Evolutionary conservation across 1,140 invertebrate genomes (phyloP).

Genomic region (Drosophila teissieri): DNA sequence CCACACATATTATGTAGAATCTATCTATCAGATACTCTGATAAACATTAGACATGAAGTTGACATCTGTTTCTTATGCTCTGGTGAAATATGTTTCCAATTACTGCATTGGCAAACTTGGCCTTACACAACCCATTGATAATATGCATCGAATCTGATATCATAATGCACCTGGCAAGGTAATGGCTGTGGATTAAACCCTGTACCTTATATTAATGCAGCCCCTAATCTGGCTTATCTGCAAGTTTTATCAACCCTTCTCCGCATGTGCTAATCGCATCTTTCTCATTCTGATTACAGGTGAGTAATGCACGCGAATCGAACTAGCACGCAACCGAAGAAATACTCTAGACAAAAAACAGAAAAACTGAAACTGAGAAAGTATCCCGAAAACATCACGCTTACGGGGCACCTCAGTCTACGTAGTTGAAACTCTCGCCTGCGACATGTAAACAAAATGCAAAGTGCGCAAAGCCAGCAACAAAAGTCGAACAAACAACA

Average conservation of each 20-base stretch:
- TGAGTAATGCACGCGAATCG: slow-evolving; percentile 58
- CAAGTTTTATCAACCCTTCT: slow-evolving; percentile 25
- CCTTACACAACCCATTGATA: no score
- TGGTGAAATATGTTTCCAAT: no score
- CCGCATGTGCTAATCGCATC: slow-evolving; percentile 29
- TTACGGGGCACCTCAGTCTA: slow-evolving; percentile 43
- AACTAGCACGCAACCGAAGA: slow-evolving; percentile 37
- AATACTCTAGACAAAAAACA: slow-evolving; percentile 21
- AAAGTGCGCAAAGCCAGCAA: slow-evolving; percentile 51
- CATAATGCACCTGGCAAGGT: background rate
- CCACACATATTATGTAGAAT: slow-evolving; percentile 41
- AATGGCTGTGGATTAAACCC: no score
- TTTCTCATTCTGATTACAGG: slow-evolving; percentile 56
- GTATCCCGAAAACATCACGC: slow-evolving; percentile 25
- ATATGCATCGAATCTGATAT: no score
- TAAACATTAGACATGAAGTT: no score
- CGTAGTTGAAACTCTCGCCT: slow-evolving; percentile 41
- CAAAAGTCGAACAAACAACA: slow-evolving; percentile 36
- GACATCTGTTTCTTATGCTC: no score
- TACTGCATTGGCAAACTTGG: no score
- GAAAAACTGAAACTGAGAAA: slow-evolving; percentile 6
- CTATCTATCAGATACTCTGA: no score
- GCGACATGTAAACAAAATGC: slow-evolving; percentile 71
- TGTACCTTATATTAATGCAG: background rate
- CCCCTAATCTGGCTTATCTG: slow-evolving; percentile 22